These are phyloP conservation scores for Synanthedon myopaeformis DNA, from an alignment of 2,888 invertebrate genomes.

Conservation along the genomic window DNA sequence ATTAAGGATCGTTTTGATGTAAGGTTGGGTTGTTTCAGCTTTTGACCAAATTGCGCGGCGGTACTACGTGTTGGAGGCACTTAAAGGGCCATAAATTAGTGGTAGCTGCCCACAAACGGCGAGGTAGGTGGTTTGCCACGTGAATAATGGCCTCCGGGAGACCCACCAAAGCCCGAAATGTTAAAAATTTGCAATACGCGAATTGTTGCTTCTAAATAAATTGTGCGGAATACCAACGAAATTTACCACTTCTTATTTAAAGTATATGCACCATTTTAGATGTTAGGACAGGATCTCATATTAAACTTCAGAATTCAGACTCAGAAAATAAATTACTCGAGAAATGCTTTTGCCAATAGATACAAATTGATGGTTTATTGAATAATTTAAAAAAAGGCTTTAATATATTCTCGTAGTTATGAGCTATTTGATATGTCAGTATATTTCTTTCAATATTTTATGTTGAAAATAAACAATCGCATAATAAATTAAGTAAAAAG, in stretches of 20 bases:
- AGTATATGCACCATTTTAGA: too few species aligned
- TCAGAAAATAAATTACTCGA: too few species aligned
- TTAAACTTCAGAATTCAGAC: too few species aligned
- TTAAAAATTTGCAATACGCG: conserved; percentile 1
- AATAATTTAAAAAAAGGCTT: too few species aligned
- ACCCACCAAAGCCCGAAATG: conserved; percentile 14
- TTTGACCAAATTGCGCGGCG: conserved; percentile 42
- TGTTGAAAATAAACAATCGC: too few species aligned
- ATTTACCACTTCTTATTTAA: not conserved
- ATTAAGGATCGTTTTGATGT: conserved; percentile 3
- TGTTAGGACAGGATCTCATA: too few species aligned
- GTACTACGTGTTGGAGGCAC: conserved; percentile 44
- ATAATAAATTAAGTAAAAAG: too few species aligned
- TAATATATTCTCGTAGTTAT: too few species aligned
- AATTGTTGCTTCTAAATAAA: conserved; percentile 6
- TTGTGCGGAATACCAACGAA: conserved; percentile 3
- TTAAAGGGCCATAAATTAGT: conserved; percentile 65
- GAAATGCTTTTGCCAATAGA: too few species aligned
- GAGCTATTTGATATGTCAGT: too few species aligned
- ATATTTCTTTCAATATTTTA: too few species aligned
- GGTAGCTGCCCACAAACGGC: conserved; percentile 55
- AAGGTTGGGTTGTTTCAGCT: conserved; percentile 19
- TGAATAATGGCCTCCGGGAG: conserved; percentile 55
- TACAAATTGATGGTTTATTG: too few species aligned
- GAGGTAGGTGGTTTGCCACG: conserved; percentile 53